Base-by-base conservation (phyloP, 2,113 vertebrate genomes). In the Axis porcinus region DNA sequence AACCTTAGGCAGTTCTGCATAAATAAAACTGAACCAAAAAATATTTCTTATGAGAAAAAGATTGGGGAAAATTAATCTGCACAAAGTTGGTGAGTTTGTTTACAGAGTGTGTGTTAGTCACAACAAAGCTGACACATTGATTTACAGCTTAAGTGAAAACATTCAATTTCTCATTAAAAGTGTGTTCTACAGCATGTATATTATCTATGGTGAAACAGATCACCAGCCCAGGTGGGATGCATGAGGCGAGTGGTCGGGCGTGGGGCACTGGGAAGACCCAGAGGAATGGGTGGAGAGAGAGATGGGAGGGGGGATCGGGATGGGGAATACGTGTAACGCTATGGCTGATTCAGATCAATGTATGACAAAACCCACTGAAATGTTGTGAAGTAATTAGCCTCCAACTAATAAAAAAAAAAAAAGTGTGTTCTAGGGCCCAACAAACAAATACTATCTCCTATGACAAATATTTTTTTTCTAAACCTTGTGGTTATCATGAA, bases 131-230 rank as follows among this genome's bases (percentile, higher is more conserved):
- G 74, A 87, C 54, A 90, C 95, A 57, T 27, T 90, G 64, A 96
- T 94, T 96, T 94, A 94, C 25, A 89, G 57, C 21, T 50, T 95
- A 91, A 83, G 79, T 94, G 93, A 95, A 81, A 97, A 86, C 87
- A 62, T 96, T 95, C 36, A 90, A 17, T 97, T 96, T 74, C 45
- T 95, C 82, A 54, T 93, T 89, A 81, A 93, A 95, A 92, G 67
- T 11, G 47, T 62, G 52, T 86, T 89, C 23, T 87, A 52, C n/a
- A n/a, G n/a, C n/a, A n/a, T n/a, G n/a, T n/a, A n/a, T n/a, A n/a
- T n/a, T n/a, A n/a, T n/a, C n/a, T n/a, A n/a, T n/a, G n/a, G n/a
- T n/a, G n/a, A n/a, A n/a, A n/a, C n/a, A n/a, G n/a, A n/a, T n/a
- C n/a, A n/a, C n/a, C n/a, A n/a, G n/a, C n/a, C n/a, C n/a, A n/a